phyloP scores from a whole-genome alignment of 2,888 invertebrate species.

The Tigriopus californicus region DNA sequence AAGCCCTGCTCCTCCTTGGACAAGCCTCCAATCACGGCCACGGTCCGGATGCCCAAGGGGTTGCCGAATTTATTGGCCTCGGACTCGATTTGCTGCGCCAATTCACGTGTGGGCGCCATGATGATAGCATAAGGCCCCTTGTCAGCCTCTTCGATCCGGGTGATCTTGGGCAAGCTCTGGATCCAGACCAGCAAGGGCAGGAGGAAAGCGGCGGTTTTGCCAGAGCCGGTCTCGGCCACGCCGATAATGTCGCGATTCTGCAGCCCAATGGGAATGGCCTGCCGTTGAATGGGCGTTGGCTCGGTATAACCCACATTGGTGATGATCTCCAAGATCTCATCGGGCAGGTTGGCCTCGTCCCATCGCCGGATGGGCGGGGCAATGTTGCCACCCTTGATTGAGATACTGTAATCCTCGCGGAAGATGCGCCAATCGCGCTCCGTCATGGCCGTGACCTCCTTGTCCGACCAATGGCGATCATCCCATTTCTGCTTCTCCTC shows the following conservation, averaged over 20 bases:
- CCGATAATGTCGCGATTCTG: constrained; percentile 93
- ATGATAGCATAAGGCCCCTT: constrained; percentile 98
- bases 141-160: constrained; percentile 69
- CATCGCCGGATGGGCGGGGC: constrained; percentile 88
- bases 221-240: constrained; percentile 96
- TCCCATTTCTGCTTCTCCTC: constrained; percentile 98
- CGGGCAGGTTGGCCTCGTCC: constrained; percentile 78
- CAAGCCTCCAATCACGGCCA: constrained; percentile 73
- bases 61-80: constrained; percentile 94
- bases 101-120: constrained; percentile 94
- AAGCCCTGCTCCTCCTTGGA: constrained; percentile 91
- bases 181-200: constrained; percentile 96
- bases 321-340: constrained; percentile 80
- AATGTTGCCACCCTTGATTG: constrained; percentile 85
- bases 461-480: constrained; percentile 97
- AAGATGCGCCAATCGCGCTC: constrained; percentile 99
- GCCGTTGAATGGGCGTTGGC: constrained; percentile 95
- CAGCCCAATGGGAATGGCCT: constrained; percentile 94
- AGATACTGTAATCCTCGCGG: constrained; percentile 95
- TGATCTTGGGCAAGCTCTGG: constrained; percentile 86
- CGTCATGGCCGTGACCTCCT: constrained; percentile 81
- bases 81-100: constrained; percentile 98
- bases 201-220: constrained; percentile 94
- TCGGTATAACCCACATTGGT: constrained; percentile 89
- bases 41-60: constrained; percentile 75